Evolutionary conservation across 2,888 invertebrate species (phyloP), one percentile per base, ranked within the genome.

Genomic region (Cephonodes hylas): DNA sequence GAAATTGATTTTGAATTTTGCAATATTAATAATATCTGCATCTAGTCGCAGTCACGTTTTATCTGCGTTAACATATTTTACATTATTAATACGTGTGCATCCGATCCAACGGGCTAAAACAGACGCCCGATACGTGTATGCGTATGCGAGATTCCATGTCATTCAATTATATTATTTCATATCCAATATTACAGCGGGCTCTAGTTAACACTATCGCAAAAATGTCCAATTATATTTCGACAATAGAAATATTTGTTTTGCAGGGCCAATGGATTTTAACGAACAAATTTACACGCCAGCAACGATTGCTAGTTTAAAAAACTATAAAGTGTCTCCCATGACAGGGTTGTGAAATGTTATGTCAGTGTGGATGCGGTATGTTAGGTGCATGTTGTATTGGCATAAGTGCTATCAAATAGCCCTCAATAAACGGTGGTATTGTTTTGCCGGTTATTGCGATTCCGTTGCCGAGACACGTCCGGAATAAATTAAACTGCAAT

Each of bases 401-500:
- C 72, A 75, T 82, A 77, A 83, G 76, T 83, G 81, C 81, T 84
- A 85, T 86, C 81, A 83, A 85, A 84, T 81, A 79, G 72, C 74
- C 80, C 76, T 79, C 84, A 82, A 86, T 88, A 87, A 86, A 83
- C 80, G 82, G 76, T 78, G 83, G 83, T 83, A 89, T 88, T 88
- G 89, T 89, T 91, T 89, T 86, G 83, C 79, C 80, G 80, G 90
- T 89, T 91, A 91, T 90, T 91, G 86, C 89, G 86, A 89, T 88
- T 88, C 86, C 84, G 86, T 88, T 90, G 88, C 89, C 86, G 89
- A 86, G 88, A 91, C 91, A 91, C 91, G 91, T 85, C 76, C 88
- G 76, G 91, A 90, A 92, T 92, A 91, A 90, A 91, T 91, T 91
- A 90, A 91, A 91, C 84, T 89, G 88, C 89, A 90, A 90, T 92